phyloP scores from a whole-genome alignment of 2,113 vertebrate species.

The Tachysurus fulvidraco region DNA sequence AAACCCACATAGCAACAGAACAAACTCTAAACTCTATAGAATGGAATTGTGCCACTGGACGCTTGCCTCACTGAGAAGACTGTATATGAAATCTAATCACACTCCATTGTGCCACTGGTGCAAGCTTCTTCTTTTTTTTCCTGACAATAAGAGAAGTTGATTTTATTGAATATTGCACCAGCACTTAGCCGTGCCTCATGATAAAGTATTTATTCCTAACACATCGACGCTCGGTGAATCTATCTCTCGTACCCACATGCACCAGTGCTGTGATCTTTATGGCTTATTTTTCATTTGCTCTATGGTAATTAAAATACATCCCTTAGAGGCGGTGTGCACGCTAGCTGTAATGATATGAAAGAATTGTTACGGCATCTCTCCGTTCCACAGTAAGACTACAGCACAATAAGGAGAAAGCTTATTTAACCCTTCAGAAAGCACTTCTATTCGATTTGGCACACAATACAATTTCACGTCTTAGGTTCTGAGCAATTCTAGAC shows the following conservation, averaged over 20 bases:
- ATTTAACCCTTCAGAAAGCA: slow-evolving; percentile 28
- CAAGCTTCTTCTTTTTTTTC: background rate
- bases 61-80: background rate
- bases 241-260: background rate
- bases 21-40: background rate
- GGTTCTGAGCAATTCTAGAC: slow-evolving; percentile 17
- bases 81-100: background rate
- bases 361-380: background rate
- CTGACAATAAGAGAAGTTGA: background rate
- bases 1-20: background rate
- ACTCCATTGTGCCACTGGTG: background rate
- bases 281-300: slow-evolving; percentile 2
- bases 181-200: background rate
- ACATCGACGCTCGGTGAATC: background rate
- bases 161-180: background rate
- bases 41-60: background rate
- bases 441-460: slow-evolving; percentile 29
- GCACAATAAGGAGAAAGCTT: background rate
- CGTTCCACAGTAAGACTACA: background rate
- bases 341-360: background rate
- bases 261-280: background rate
- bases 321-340: background rate
- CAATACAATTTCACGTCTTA: slow-evolving; percentile 22
- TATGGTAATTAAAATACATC: slow-evolving; percentile 1
- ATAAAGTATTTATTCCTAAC: slow-evolving; percentile 14